Conservation (phyloP, 2,888 invertebrate genomes). For the Lacanobia wlatinum region DNA sequence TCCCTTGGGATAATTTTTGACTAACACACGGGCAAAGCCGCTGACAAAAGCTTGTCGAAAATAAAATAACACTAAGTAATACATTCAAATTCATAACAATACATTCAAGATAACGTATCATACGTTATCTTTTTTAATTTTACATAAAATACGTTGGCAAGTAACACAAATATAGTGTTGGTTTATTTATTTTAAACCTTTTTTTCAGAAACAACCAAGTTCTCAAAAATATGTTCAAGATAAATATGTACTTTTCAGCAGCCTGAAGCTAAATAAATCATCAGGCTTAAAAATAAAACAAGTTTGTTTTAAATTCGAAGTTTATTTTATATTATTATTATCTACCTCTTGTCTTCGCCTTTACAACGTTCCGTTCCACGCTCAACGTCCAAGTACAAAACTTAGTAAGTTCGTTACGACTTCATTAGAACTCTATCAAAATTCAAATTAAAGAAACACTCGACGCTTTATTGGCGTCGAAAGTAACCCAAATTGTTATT, state of each 20-base stretch:
- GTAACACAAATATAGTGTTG: too few species aligned
- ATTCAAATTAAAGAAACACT: slow-evolving; percentile 67
- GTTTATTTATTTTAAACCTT: not conserved
- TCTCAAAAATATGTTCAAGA: not conserved
- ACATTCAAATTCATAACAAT: too few species aligned
- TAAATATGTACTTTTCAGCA: too few species aligned
- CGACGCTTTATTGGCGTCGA: slow-evolving; percentile 47
- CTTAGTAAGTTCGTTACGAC: slow-evolving; percentile 61
- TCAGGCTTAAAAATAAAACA: not conserved
- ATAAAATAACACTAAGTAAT: too few species aligned
- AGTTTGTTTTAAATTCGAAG: not conserved
- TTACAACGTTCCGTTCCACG: slow-evolving; percentile 55
- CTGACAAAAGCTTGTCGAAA: too few species aligned
- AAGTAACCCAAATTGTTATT: slow-evolving; percentile 55
- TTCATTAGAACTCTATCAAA: slow-evolving; percentile 66
- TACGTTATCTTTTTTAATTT: too few species aligned
- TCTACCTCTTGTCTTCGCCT: not conserved
- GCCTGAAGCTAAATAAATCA: not conserved
- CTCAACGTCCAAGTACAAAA: slow-evolving; percentile 40
- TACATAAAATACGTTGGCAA: not conserved
- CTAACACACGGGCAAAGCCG: too few species aligned
- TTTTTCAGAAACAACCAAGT: not conserved
- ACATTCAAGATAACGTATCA: too few species aligned
- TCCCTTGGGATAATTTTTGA: too few species aligned
- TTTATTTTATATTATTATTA: too few species aligned